A percentile compares a stretch with the other conserved stretches of the same genome.
phyloP scores from a whole-genome alignment of 2,797 vertebrate species.

The Coluber constrictor region DNA sequence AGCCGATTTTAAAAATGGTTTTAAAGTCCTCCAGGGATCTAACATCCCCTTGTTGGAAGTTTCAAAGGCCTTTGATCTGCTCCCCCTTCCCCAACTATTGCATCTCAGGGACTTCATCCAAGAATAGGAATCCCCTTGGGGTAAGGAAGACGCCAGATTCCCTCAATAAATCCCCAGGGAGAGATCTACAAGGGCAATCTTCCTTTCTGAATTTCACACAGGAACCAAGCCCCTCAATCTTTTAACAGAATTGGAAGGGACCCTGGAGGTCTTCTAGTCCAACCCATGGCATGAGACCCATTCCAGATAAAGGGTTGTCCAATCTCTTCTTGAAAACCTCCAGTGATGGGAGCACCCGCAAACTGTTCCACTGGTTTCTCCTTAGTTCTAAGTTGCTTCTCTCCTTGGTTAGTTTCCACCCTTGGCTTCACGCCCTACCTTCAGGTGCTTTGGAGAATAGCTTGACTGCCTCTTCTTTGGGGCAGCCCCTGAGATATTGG shows the following conservation, averaged over 20 bases:
- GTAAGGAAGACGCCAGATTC: too few relatives aligned
- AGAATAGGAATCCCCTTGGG: not conserved
- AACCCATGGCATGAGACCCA: not conserved
- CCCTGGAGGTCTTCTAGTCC: not conserved
- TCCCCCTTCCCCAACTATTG: too few relatives aligned
- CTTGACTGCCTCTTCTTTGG: accelerated
- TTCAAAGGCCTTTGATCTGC: not conserved
- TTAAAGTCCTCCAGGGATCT: not conserved
- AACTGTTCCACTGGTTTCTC: not conserved
- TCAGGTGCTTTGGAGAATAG: not conserved
- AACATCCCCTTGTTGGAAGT: not conserved
- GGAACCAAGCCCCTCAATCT: not conserved
- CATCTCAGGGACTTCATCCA: not conserved
- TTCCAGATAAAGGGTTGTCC: too few relatives aligned
- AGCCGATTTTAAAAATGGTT: not conserved
- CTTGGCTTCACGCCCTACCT: not conserved
- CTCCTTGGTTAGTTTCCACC: not conserved
- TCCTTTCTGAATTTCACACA: not conserved
- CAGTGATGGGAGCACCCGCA: too few relatives aligned
- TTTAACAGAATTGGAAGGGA: not conserved
- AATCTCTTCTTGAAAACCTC: too few relatives aligned
- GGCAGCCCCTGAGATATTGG: not conserved
- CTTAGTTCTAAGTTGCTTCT: too few relatives aligned
- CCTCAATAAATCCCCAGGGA: not conserved
- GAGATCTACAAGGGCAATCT: not conserved